Conservation (phyloP, 2,113 vertebrate species). For the Gopherus flavomarginatus region DNA sequence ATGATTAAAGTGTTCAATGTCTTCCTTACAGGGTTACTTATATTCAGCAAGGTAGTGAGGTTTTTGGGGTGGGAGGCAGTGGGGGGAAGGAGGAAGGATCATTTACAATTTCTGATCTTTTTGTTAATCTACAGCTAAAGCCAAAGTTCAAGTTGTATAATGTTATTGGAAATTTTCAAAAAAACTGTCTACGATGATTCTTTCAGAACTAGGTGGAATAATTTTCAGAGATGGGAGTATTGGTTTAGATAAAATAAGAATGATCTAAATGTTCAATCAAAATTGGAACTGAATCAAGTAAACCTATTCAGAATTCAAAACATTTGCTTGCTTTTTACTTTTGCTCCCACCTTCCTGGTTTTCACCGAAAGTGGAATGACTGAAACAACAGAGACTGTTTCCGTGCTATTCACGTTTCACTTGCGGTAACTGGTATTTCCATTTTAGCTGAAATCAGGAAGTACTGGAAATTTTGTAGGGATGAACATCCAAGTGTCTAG, state of each 20-base stretch:
- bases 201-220: not conserved
- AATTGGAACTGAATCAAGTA: not conserved
- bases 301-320: not conserved
- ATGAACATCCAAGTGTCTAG: not conserved
- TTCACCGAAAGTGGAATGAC: not conserved
- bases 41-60: not conserved
- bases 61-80: not conserved
- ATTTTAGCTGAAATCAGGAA: not conserved
- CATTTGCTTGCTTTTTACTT: not conserved
- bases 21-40: not conserved
- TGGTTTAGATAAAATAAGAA: not conserved
- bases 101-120: not conserved
- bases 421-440: not conserved
- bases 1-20: not conserved
- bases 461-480: not conserved
- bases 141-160: not conserved
- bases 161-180: not conserved
- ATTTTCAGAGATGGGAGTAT: not conserved
- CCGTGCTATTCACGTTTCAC: not conserved
- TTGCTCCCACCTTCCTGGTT: not conserved
- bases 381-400: not conserved
- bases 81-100: not conserved
- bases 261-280: not conserved
- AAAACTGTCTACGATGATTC: not conserved
- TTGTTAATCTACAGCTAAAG: not conserved